Evolutionary conservation across 2,113 vertebrate species (phyloP).

Genomic region (Centropus bengalensis): DNA sequence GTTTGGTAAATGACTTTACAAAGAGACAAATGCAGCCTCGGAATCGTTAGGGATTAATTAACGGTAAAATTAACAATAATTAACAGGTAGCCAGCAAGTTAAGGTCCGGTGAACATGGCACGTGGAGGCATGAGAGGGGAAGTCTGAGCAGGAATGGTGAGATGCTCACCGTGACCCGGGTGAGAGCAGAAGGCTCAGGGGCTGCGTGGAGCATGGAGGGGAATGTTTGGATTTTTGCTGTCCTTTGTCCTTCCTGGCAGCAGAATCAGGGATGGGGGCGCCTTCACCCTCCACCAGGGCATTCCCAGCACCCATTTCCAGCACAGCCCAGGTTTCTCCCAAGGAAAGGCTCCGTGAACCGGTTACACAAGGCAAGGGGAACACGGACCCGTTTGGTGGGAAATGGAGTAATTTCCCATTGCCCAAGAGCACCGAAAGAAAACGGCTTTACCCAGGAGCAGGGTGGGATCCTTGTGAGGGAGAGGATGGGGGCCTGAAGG

Average conservation of each 20-base stretch:
- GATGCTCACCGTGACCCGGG: neutral
- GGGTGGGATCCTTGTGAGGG: neutral
- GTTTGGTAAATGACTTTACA: neutral
- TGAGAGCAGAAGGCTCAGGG: fast-evolving
- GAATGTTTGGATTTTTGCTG: neutral
- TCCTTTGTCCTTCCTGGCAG: neutral
- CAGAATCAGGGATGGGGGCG: neutral
- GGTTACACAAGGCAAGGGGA: neutral
- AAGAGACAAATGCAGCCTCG: neutral
- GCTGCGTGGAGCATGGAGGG: fast-evolving
- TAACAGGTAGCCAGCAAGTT: neutral
- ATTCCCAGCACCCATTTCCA: neutral
- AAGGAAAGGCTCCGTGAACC: neutral
- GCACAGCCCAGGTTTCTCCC: neutral
- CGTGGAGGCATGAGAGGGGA: neutral
- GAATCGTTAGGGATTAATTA: neutral
- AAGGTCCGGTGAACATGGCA: fast-evolving
- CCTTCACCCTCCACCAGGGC: neutral
- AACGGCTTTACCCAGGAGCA: neutral
- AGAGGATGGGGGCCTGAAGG: neutral
- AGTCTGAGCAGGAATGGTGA: neutral
- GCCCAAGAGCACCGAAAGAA: constrained; percentile 14
- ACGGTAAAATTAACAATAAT: neutral
- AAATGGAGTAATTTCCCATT: constrained; percentile 43
- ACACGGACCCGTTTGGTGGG: neutral